Conservation (phyloP, 2,888 invertebrate genomes). For the Megastigmus dorsalis region DNA sequence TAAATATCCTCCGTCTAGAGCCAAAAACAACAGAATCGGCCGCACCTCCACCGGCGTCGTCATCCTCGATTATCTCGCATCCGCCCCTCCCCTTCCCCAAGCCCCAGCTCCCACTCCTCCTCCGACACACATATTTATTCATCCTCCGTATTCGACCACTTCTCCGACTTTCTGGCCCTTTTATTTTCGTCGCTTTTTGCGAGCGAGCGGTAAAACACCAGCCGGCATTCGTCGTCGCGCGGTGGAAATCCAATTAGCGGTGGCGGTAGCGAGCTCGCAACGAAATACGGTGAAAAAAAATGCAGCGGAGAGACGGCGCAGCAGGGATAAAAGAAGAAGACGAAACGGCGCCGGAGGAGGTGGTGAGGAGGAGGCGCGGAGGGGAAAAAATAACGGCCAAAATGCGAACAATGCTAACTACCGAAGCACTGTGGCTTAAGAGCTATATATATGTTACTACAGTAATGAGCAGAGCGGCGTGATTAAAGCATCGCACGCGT, state of each 20-base stretch:
- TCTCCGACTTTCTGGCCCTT: not conserved
- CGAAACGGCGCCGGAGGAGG: not conserved
- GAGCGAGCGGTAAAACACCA: not conserved
- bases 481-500: conserved; percentile 19
- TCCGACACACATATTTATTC: conserved; percentile 1
- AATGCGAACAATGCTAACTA: no score
- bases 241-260: conserved; percentile 39
- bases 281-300: not conserved
- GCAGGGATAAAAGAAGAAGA: no score
- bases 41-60: no score
- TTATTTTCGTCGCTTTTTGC: not conserved
- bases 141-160: not conserved
- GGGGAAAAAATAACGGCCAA: no score
- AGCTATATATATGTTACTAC: no score
- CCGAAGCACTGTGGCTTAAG: conserved; percentile 31
- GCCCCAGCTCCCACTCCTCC: no score
- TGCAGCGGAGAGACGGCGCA: not conserved
- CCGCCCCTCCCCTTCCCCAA: not conserved
- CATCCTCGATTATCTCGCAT: not conserved
- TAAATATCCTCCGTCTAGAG: no score
- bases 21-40: not conserved
- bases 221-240: conserved; percentile 3
- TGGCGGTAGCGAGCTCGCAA: conserved; percentile 18
- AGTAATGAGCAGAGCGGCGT: conserved; percentile 31
- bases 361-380: not conserved